A percentile compares a stretch with the other conserved stretches of the same genome.
Evolutionary conservation across 2,797 vertebrate species (phyloP).

Genomic region (Lithobates pipiens): DNA sequence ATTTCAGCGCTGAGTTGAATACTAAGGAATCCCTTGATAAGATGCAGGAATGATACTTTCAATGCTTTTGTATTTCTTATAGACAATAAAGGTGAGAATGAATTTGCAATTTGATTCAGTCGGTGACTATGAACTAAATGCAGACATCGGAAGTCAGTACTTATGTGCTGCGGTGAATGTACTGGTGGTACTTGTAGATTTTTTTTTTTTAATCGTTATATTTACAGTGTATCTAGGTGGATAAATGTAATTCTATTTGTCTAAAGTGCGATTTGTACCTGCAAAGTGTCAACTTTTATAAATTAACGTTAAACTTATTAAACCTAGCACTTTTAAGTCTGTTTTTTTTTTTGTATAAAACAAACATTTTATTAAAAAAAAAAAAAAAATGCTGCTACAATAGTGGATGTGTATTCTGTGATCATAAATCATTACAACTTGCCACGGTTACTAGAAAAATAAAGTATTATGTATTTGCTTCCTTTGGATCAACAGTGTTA

Average conservation of each 20-base stretch:
- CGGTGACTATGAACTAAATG: conserved; percentile 40
- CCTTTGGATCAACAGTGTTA: no score
- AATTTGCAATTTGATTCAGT: not conserved
- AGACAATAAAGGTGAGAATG: not conserved
- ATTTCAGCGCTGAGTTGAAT: not conserved
- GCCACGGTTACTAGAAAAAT: no score
- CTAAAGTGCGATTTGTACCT: conserved; percentile 68
- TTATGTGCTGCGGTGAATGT: conserved; percentile 62
- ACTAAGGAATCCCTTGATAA: not conserved
- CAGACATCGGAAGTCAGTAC: conserved; percentile 66
- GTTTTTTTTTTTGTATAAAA: conserved; percentile 64
- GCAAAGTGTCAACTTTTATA: conserved; percentile 69
- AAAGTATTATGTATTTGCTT: no score
- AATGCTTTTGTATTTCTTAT: not conserved
- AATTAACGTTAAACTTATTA: conserved; percentile 70
- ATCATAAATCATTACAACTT: not conserved
- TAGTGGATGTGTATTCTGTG: conserved; percentile 34
- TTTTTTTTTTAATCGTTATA: conserved; percentile 59
- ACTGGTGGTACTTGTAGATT: conserved; percentile 80
- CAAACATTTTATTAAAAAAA: conserved; percentile 76
- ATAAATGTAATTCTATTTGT: conserved; percentile 67
- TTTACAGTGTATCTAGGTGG: conserved; percentile 68
- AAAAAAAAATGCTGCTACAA: conserved; percentile 78
- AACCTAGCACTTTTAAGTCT: conserved; percentile 78
- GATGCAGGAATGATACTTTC: not conserved